Evolutionary conservation across 2,888 invertebrate genomes (phyloP).

Genomic region (Thecophora atra): DNA sequence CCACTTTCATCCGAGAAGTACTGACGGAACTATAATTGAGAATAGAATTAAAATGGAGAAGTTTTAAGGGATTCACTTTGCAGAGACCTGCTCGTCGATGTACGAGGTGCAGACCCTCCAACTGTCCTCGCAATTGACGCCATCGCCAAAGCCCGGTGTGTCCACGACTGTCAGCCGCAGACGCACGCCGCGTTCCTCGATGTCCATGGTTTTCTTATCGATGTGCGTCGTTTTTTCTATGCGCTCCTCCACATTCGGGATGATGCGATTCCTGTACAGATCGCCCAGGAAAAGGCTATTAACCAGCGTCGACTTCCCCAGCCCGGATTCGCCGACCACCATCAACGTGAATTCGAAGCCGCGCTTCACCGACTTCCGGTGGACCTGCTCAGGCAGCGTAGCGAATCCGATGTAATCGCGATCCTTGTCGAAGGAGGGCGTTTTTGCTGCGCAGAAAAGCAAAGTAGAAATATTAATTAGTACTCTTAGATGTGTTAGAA

Average conservation of each 20-base stretch:
- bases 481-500: too few relatives aligned
- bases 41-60: background rate
- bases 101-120: constrained; percentile 92
- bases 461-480: background rate
- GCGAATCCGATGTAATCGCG: constrained; percentile 94
- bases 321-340: constrained; percentile 94
- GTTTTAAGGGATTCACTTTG: background rate
- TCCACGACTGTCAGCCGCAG: constrained; percentile 91
- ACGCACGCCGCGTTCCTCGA: constrained; percentile 92
- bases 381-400: constrained; percentile 94
- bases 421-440: constrained; percentile 68
- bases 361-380: constrained; percentile 94
- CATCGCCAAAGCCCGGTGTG: constrained; percentile 94
- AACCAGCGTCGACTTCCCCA: constrained; percentile 94
- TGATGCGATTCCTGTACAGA: constrained; percentile 86
- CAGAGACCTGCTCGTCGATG: constrained; percentile 82
- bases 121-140: constrained; percentile 92
- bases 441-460: constrained; percentile 56
- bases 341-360: constrained; percentile 97
- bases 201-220: constrained; percentile 89
- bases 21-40: constrained; percentile 70
- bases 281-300: constrained; percentile 95
- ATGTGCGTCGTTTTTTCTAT: constrained; percentile 77
- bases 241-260: constrained; percentile 70
- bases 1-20: constrained; percentile 94